Base-by-base conservation (phyloP, 2,888 invertebrate species). In the Epistrophe eligans region DNA sequence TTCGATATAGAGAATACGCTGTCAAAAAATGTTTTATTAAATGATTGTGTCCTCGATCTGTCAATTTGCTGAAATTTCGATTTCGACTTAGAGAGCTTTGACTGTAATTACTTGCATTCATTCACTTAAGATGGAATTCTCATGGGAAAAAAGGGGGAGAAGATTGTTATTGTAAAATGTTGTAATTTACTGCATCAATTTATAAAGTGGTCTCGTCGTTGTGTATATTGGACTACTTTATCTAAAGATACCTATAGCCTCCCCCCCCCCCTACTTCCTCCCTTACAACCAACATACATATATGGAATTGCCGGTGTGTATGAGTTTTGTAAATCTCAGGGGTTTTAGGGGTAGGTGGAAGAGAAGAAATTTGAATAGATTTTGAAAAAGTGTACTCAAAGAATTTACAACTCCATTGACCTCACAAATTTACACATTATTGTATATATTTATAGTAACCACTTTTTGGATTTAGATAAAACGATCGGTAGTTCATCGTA, bases 341-440 rank as follows among this genome's bases (percentile, higher is more conserved):
- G 24, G 5, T n/a, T 28, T 17, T 35, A 11, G 19, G 9, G 40
- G 40, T 15, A 15, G 57, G 19, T 3, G 43, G 13, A 11, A 17
- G 15, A 17, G 9, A 57, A 40, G 50, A 60, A 48, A 80, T 77
- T 80, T 84, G 60, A 80, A 84, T 43, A 43, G 24, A 40, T 84
- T 84, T 84, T 55, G 52, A 66, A 62, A 58, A 58, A 76, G 71
- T 66, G 74, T 79, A 74, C 62, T 83, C 48, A 62, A 73, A 45
- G 71, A 79, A 76, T 84, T 84, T 84, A 84, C 76, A 84, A 80
- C 79, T 84, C 50, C 76, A 84, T 84, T 79, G 84, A 84, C 84
- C 84, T 79, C 74, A 48, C 79, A 40, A 55, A 45, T 60, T 74
- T 35, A 76, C 74, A 76, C 55, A 71, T 45, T 45, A 71, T 45